phyloP scores from a whole-genome alignment of 2,797 vertebrate species.

The Tragopan temminckii region DNA sequence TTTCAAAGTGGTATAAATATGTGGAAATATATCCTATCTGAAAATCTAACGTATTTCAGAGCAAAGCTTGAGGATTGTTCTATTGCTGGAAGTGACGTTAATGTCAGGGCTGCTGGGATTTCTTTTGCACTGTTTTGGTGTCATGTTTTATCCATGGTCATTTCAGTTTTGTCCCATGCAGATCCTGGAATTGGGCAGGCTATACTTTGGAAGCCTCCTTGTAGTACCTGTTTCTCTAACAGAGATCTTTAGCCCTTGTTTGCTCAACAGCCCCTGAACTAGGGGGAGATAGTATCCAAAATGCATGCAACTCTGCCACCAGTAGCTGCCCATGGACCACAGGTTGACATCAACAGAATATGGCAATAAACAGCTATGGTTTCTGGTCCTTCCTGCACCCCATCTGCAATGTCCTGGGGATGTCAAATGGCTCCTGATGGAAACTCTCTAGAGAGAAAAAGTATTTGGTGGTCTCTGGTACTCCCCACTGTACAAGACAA shows the following conservation, averaged over 20 bases:
- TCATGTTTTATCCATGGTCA: neutral
- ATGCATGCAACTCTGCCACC: neutral
- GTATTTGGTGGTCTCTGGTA: neutral
- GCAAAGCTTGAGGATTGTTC: neutral
- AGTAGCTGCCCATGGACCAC: neutral
- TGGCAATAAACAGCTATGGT: neutral
- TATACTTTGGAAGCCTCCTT: neutral
- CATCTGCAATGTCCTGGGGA: neutral
- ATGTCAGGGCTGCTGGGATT: neutral
- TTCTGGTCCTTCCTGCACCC: neutral
- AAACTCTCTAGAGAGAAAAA: neutral
- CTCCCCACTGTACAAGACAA: fast-evolving
- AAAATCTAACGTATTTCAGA: neutral
- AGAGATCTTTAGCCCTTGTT: neutral
- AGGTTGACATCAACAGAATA: neutral
- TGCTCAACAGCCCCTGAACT: fast-evolving
- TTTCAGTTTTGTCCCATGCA: neutral
- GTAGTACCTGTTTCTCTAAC: neutral
- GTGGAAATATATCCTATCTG: neutral
- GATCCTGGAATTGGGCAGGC: neutral
- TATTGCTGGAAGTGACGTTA: neutral
- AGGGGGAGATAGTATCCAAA: neutral
- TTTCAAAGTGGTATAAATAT: neutral
- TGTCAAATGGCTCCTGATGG: neutral
- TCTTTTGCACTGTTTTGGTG: neutral